Base-by-base conservation (phyloP, 2,888 invertebrate species). In the Mylabris sibirica region DNA sequence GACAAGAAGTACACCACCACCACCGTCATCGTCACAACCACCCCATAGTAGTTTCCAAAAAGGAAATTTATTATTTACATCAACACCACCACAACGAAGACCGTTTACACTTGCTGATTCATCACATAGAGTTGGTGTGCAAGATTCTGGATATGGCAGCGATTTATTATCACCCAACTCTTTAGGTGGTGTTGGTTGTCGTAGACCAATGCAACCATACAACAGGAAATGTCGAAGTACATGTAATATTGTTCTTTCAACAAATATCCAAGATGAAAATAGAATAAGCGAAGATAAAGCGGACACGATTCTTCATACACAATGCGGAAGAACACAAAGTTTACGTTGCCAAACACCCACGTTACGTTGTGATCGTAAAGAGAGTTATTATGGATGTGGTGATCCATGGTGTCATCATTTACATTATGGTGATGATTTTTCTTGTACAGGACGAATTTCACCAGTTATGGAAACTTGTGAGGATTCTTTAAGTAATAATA, bases 181-280 rank as follows among this genome's bases (percentile, higher is more conserved):
- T 0, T 82, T 81, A 63, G 80, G 81, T 9, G 76, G 78, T 49
- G 80, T 80, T 8, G 76, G 80, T 71, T 72, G 84, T 26, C 76
- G 81, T n/a, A 74, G 83, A 65, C 71, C 79, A 0, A 63, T 70
- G 17, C 82, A 83, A 20, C 84, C 85, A 1, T 86, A 85, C 72
- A 85, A 86, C 72, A 81, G 87, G 5, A 84, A 87, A 68, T 91
- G 91, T 78, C 88, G 87, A 72, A 92, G 91, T 82, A 91, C 91
- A 0, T 92, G 91, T 79, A 91, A 88, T 78, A 92, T 92, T 66
- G 87, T 90, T 14, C 85, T 92, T 60, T 89, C 90, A 8, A 85
- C 88, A 2, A 87, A 86, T 71, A 81, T 85, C 49, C 82, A 85
- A 72, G 84, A 85, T 68, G 74, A 83, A 67, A 74, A 74, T 66